These are phyloP conservation scores for Coccyzus lansbergi DNA, from an alignment of 2,797 vertebrate genomes.

Conservation along the genomic window DNA sequence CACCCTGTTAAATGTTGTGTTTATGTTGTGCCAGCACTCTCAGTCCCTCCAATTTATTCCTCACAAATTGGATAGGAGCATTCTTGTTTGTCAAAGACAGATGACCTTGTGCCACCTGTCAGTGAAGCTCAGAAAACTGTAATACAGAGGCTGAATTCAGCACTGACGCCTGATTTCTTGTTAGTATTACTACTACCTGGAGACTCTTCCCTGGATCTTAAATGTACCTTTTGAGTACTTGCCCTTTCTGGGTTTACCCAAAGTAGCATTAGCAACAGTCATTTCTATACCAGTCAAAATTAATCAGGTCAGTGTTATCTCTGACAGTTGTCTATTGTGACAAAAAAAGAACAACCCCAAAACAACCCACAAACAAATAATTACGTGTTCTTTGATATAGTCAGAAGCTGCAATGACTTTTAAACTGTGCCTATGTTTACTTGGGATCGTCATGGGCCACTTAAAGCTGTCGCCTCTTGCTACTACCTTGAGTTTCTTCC, in stretches of 20 bases:
- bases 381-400: not conserved
- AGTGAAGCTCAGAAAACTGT: not conserved
- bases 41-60: not conserved
- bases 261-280: not conserved
- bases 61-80: not conserved
- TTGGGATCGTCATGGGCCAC: not conserved
- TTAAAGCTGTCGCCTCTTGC: not conserved
- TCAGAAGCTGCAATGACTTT: not conserved
- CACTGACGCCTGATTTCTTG: not conserved
- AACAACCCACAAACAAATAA: too few relatives aligned
- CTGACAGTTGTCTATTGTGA: not conserved
- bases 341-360: not conserved
- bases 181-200: not conserved
- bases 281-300: not conserved
- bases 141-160: not conserved
- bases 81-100: not conserved
- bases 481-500: not conserved
- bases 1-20: not conserved
- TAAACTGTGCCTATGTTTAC: not conserved
- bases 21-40: not conserved
- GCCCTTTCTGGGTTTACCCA: not conserved
- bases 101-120: not conserved
- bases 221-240: not conserved
- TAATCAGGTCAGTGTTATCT: not conserved
- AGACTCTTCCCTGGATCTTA: fast-evolving